Evolutionary conservation across 2,888 invertebrate genomes (phyloP), one percentile per base, ranked within the genome.

Genomic region (Hirtodrosophila alboralis): DNA sequence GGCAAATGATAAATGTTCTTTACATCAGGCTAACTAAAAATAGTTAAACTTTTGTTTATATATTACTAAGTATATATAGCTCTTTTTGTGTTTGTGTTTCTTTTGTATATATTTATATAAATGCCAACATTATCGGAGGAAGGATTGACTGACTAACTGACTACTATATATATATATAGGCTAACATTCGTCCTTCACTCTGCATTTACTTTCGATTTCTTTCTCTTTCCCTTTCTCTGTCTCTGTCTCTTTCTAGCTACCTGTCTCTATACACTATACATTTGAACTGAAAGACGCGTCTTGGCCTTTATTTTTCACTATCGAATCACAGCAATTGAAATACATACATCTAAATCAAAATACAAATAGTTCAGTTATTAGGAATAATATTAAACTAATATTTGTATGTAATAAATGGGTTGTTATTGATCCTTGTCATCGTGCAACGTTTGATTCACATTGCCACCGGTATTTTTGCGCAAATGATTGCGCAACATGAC

Each of bases 401-500:
- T 76, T 64, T 63, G 51, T 66, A 69, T 69, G 58, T 70, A 78
- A 79, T 78, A 84, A 75, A 77, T 87, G 89, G 87, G 89, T 89
- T 88, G 89, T 89, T 89, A 89, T 89, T 87, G 89, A 78, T 87
- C 88, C 75, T 87, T 86, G 47, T 84, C 80, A 21, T 88, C 86
- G 41, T 78, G 77, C 62, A 75, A 61, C 43, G 62, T 18, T 27
- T 59, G 63, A 10, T 27, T 18, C 47, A 69, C 78, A 47, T 48
- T 78, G 28, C 61, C 54, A 16, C 76, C 73, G 16, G 87, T 89
- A 26, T 89, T 90, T 57, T 90, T 90, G 33, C 90, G 88, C 79
- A 90, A 81, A 70, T 90, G 90, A 76, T 90, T 90, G 37, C 90
- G 79, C 48, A 90, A 75, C 84, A 90, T 90, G 54, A 90, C 90